Base-by-base conservation (phyloP, 2,888 invertebrate species). In the Xestia rhomboidea region DNA sequence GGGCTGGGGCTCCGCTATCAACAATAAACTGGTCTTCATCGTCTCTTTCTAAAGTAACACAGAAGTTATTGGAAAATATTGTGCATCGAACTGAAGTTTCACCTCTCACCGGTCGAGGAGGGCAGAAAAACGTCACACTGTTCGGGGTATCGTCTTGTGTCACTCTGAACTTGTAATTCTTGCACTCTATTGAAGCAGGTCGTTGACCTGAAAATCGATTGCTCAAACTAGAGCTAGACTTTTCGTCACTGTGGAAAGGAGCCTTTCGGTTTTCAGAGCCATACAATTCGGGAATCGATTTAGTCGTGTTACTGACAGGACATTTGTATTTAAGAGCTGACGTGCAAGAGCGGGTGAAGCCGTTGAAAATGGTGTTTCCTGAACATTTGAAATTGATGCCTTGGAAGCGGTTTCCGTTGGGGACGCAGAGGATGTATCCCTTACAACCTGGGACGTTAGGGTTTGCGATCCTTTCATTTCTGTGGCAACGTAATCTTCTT, bases 361-460 rank as follows among this genome's bases (percentile, higher is more conserved):
- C 95, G 75, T 96, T 96, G 83, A 97, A 97, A 38, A 96, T 88
- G 0, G 96, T 96, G 49, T 93, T 93, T 0, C 96, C 96, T 0
- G 95, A 92, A 78, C 97, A 97, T 82, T 95, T 94, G 83, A 96
- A 96, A 77, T 95, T 96, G 72, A 96, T 95, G 27, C 95, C 96
- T 91, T 96, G 96, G 84, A 96, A 95, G 54, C 94, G 93, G 76
- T 93, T 94, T 80, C 94, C 95, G 83, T 95, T 96, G 0, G 95
- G 93, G 38, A 96, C 95, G 84, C 97, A 97, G 0, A 96, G 89
- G 62, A 97, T 96, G 85, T 96, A 97, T 13, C 96, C 96, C 88
- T 96, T 96, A 88, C 97, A 97, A 7, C 92, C 94, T 0, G 95
- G 93, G 0, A 96, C 95, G 73, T 89, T 95, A 0, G 96, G 94